A percentile compares a stretch with the other conserved stretches of the same genome.
phyloP scores from a whole-genome alignment of 2,888 invertebrate species.

The Penaeus monodon region DNA sequence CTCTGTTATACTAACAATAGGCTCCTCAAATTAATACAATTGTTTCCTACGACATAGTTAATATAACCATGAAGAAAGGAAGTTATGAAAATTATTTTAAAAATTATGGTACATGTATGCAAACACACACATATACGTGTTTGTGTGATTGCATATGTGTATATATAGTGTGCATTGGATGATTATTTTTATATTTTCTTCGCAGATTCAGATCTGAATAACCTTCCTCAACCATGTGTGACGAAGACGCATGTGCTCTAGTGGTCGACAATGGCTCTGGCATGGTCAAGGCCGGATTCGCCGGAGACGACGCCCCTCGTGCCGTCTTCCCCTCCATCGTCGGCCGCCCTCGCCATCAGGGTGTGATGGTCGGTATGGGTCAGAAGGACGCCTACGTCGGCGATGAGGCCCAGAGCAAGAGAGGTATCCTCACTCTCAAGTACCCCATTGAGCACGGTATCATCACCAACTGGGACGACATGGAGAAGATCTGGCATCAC shows the following conservation, averaged over 20 bases:
- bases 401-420: conserved; percentile 83
- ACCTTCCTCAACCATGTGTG: conserved; percentile 34
- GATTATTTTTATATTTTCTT: too few species aligned
- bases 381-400: conserved; percentile 66
- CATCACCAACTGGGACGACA: conserved; percentile 95
- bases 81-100: too few species aligned
- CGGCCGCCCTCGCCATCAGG: conserved; percentile 63
- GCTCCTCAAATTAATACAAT: too few species aligned
- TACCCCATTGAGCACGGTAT: conserved; percentile 75
- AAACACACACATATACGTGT: too few species aligned
- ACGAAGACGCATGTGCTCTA: conserved; percentile 56
- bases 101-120: too few species aligned
- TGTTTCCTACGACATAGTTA: too few species aligned
- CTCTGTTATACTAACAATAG: too few species aligned
- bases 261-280: conserved; percentile 64
- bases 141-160: too few species aligned
- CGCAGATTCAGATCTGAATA: too few species aligned
- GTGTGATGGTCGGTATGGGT: conserved; percentile 64
- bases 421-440: conserved; percentile 76
- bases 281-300: conserved; percentile 64
- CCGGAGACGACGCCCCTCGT: conserved; percentile 61
- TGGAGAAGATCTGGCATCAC: conserved; percentile 99
- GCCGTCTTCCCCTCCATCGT: conserved; percentile 63
- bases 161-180: too few species aligned
- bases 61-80: too few species aligned